phyloP scores from a whole-genome alignment of 2,113 vertebrate genomes.

The Anhinga rufa region DNA sequence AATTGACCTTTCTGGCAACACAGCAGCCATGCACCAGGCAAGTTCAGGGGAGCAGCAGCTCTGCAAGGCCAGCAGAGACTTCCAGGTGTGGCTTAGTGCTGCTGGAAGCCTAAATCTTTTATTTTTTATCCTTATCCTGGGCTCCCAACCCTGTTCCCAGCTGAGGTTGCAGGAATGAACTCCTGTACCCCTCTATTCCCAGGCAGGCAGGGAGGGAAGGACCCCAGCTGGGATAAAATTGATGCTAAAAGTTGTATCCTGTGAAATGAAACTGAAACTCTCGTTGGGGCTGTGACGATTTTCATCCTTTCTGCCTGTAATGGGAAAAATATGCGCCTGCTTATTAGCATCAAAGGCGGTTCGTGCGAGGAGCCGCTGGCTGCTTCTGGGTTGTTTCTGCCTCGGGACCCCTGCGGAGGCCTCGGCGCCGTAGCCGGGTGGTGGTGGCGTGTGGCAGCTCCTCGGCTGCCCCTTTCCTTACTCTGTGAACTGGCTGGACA shows the following conservation, averaged over 20 bases:
- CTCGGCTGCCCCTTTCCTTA: not conserved
- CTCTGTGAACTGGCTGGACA: not conserved
- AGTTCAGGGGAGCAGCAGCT: not conserved
- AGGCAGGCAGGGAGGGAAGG: not conserved
- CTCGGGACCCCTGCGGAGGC: not conserved
- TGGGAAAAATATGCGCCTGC: not conserved
- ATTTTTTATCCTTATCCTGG: not conserved
- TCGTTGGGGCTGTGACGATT: fast-evolving
- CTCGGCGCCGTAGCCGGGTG: fast-evolving
- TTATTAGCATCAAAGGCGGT: not conserved
- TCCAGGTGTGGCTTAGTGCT: not conserved
- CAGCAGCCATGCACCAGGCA: not conserved
- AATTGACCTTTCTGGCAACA: not conserved
- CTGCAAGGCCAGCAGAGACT: not conserved
- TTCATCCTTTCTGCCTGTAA: not conserved
- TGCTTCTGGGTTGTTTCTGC: not conserved
- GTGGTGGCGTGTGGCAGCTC: not conserved
- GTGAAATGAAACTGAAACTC: not conserved
- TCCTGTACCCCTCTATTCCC: fast-evolving
- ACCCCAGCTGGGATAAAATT: fast-evolving
- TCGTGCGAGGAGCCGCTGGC: not conserved
- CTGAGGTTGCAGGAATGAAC: not conserved
- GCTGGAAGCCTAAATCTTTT: not conserved
- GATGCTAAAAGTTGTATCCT: not conserved
- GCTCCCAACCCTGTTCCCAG: not conserved